Percentiles rank a stretch among this genome's conserved stretches.
Evolutionary conservation across 2,888 invertebrate species (phyloP).

Genomic region (Subacronicta megacephala): DNA sequence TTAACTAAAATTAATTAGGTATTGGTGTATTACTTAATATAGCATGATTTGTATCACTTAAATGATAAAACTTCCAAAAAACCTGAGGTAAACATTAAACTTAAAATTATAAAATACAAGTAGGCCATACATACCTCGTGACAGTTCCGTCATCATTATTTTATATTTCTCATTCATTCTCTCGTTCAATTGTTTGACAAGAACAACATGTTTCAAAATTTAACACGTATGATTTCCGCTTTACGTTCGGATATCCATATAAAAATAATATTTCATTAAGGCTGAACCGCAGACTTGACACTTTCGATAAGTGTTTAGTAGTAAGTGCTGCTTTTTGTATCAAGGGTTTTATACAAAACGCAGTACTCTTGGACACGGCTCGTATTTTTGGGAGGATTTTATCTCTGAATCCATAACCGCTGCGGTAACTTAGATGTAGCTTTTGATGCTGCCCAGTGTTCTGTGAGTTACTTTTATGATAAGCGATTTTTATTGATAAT

Average conservation of each 20-base stretch:
- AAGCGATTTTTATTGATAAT: no score
- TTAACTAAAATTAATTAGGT: background rate
- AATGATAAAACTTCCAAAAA: slow-evolving; percentile 7
- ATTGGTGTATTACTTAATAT: background rate
- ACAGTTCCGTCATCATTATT: slow-evolving; percentile 84
- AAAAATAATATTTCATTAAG: no score
- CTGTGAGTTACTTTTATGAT: no score
- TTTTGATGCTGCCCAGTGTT: no score
- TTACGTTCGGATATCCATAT: slow-evolving; percentile 25
- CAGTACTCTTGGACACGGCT: no score
- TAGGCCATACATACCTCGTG: slow-evolving; percentile 80
- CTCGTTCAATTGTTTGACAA: slow-evolving; percentile 52
- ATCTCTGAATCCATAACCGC: no score
- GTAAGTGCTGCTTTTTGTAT: no score
- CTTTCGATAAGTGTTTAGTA: no score
- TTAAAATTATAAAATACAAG: slow-evolving; percentile 38
- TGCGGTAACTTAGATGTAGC: no score
- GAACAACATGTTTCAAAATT: slow-evolving; percentile 1
- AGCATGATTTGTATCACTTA: background rate
- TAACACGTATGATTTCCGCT: slow-evolving; percentile 51
- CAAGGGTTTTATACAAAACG: no score
- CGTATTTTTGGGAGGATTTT: no score
- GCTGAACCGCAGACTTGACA: no score
- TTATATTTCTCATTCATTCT: slow-evolving; percentile 37
- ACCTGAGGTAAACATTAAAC: slow-evolving; percentile 23